phyloP scores from a whole-genome alignment of 1,140 invertebrate species.

The Gerris buenoi region DNA sequence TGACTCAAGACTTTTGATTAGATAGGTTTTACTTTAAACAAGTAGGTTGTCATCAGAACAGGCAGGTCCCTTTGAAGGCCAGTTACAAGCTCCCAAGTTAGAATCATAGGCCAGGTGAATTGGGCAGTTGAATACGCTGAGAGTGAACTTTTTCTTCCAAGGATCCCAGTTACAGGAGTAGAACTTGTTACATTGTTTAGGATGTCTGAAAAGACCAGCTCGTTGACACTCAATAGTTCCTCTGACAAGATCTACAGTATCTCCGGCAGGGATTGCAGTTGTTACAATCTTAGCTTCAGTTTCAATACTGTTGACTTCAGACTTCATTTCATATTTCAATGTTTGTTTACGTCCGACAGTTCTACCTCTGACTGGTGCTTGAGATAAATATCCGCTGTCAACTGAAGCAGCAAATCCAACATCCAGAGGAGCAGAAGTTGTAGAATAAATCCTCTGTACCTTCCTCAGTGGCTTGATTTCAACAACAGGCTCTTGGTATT shows the following conservation, averaged over 20 bases:
- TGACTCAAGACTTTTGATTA: too few relatives aligned
- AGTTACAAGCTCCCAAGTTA: constrained; percentile 59
- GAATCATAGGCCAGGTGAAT: constrained; percentile 64
- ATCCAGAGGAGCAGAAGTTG: constrained; percentile 9
- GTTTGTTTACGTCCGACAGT: background rate
- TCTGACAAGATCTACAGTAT: constrained; percentile 34
- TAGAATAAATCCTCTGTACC: constrained; percentile 9
- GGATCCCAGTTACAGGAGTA: constrained; percentile 72
- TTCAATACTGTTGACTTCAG: background rate
- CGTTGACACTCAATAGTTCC: constrained; percentile 52
- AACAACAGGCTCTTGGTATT: constrained; percentile 11
- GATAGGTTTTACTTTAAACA: constrained; percentile 36
- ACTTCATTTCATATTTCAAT: background rate
- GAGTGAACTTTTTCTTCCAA: constrained; percentile 57
- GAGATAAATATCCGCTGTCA: background rate
- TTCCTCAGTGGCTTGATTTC: constrained; percentile 19
- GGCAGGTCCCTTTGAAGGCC: constrained; percentile 62
- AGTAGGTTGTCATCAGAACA: constrained; percentile 54
- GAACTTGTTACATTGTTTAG: constrained; percentile 68
- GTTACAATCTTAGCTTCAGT: constrained; percentile 1
- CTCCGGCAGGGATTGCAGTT: constrained; percentile 32
- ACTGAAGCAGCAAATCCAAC: constrained; percentile 3
- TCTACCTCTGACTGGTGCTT: constrained; percentile 1
- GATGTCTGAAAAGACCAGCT: constrained; percentile 66
- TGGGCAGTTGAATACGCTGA: constrained; percentile 66